These are phyloP conservation scores for Hemicordylus capensis DNA, from an alignment of 2,113 vertebrate genomes.

Conservation along the genomic window DNA sequence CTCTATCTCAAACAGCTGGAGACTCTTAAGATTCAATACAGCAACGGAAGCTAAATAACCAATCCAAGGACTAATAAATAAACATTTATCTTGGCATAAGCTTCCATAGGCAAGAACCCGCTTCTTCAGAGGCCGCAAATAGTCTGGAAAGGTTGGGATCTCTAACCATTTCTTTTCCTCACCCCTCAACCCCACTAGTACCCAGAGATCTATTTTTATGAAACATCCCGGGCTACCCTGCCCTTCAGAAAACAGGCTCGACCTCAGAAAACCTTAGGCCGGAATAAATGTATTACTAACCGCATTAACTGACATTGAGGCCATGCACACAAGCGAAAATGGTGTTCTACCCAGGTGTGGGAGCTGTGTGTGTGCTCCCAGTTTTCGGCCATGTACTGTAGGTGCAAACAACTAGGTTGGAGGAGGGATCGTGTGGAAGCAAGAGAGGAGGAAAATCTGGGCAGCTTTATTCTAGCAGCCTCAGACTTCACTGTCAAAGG, in stretches of 20 bases:
- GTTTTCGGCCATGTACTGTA: too few relatives aligned
- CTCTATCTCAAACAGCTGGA: too few relatives aligned
- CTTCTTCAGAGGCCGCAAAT: not conserved
- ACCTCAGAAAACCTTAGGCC: not conserved
- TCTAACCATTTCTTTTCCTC: not conserved
- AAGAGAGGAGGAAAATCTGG: too few relatives aligned
- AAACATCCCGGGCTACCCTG: not conserved
- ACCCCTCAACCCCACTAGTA: not conserved
- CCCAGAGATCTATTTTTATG: not conserved
- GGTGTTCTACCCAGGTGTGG: too few relatives aligned
- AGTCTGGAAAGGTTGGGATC: not conserved
- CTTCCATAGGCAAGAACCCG: not conserved
- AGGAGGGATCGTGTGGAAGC: too few relatives aligned
- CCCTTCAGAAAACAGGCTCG: not conserved
- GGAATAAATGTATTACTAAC: not conserved
- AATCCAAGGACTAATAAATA: too few relatives aligned
- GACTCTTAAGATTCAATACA: too few relatives aligned
- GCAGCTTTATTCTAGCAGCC: too few relatives aligned
- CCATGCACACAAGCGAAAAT: too few relatives aligned
- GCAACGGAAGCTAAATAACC: too few relatives aligned
- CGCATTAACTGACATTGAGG: too few relatives aligned
- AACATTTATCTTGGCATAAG: not conserved
- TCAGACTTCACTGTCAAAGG: not conserved
- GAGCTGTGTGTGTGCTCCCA: too few relatives aligned
- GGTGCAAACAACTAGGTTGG: not conserved